Evolutionary conservation across 1,140 invertebrate species (phyloP), one percentile per base, ranked within the genome.

Genomic region (Berghia stephanieae): DNA sequence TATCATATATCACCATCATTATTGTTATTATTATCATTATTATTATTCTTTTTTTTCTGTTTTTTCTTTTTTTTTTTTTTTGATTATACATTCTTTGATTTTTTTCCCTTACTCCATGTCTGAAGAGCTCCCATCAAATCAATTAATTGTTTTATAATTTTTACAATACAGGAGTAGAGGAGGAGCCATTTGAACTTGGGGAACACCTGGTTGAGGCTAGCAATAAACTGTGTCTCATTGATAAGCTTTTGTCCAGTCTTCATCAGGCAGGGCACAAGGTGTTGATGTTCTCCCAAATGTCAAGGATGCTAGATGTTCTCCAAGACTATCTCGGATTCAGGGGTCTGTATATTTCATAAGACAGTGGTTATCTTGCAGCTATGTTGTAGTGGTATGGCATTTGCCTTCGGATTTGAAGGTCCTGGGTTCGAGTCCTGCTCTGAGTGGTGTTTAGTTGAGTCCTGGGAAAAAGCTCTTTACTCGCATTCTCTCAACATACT

Each of bases 281-380:
- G 0, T 91, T 99, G 8, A 96, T 99, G 83, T 99, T 98, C 89
- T 98, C 96, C 5, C 97, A 98, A 90, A 98, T 99, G 96, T 97
- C 96, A 0, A 94, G 95, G 87, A 97, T 98, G 96, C 95, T 99
- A 81, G 97, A 99, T 88, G 90, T 99, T 34, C 88, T 99, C 57
- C 96, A 98, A 92, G 96, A 97, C 88, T 89, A 89, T 86, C 79
- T 86, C 16, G 82, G 80, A 5, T 88, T 86, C 49, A 83, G 87
- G 85, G 86, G 88, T 89, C n/a, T n/a, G n/a, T n/a, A n/a, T n/a
- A n/a, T n/a, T n/a, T n/a, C n/a, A n/a, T n/a, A n/a, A n/a, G n/a
- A n/a, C n/a, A n/a, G n/a, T n/a, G n/a, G n/a, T n/a, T n/a, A n/a
- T n/a, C n/a, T n/a, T n/a, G n/a, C n/a, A n/a, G n/a, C n/a, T n/a